phyloP scores from a whole-genome alignment of 2,113 vertebrate genomes.

The Pluvialis apricaria region DNA sequence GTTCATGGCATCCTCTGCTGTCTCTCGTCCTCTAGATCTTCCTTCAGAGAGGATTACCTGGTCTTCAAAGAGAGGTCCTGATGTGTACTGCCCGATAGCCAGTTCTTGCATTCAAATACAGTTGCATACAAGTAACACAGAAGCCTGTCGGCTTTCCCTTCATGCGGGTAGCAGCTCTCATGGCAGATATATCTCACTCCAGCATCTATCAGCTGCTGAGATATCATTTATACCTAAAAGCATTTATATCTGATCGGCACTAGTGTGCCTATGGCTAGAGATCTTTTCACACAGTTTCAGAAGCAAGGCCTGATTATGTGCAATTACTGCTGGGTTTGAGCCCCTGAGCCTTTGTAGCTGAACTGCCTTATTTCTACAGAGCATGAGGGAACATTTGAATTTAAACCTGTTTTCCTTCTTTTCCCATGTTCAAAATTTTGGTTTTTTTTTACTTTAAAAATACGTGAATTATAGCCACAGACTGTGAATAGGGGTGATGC shows the following conservation, averaged over 20 bases:
- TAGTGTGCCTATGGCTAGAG: background rate
- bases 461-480: background rate
- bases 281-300: background rate
- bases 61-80: background rate
- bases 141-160: background rate
- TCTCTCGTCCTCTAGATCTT: too few species aligned
- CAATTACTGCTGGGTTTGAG: background rate
- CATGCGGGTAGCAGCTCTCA: background rate
- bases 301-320: background rate
- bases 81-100: background rate
- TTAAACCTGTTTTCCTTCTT: background rate
- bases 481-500: background rate
- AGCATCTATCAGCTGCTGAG: background rate
- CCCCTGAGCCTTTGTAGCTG: background rate
- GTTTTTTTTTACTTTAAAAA: background rate
- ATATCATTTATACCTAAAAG: background rate
- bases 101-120: background rate
- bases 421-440: background rate
- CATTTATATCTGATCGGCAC: background rate
- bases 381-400: background rate
- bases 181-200: background rate
- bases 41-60: too few species aligned
- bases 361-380: background rate
- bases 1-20: too few species aligned
- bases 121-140: accelerated